Conservation (phyloP, 2,113 vertebrate species). For the Natator depressus region DNA sequence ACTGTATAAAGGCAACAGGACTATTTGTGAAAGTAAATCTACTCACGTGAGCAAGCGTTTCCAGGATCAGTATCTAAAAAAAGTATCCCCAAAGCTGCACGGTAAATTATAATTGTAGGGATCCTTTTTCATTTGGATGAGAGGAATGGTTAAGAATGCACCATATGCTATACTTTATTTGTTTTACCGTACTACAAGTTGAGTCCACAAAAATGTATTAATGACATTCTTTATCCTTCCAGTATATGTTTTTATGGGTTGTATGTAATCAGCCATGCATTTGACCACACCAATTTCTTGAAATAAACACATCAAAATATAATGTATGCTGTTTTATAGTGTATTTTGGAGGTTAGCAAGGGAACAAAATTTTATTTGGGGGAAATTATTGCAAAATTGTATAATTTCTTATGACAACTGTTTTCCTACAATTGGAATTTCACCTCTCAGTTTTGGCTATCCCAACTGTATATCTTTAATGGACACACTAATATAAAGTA, state of each 20-base stretch:
- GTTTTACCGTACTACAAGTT: not conserved
- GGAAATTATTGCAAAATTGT: not conserved
- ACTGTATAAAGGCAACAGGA: not conserved
- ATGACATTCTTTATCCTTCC: not conserved
- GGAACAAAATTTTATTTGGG: no score
- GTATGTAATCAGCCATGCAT: not conserved
- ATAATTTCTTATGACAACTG: not conserved
- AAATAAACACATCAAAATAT: no score
- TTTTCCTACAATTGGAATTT: not conserved
- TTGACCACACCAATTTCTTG: not conserved
- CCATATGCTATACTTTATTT: not conserved
- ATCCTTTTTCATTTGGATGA: not conserved
- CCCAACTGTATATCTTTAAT: not conserved
- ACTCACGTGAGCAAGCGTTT: not conserved
- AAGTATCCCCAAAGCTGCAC: not conserved
- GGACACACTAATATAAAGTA: not conserved
- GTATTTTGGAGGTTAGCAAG: not conserved
- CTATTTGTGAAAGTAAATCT: not conserved
- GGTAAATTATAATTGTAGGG: no score
- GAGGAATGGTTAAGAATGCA: not conserved
- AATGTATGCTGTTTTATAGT: not conserved
- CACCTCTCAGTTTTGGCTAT: not conserved
- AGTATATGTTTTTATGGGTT: not conserved
- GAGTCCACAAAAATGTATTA: not conserved
- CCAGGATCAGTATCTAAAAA: not conserved